These are phyloP conservation scores for Staurois parvus DNA, from an alignment of 2,797 vertebrate species.

Conservation along the genomic window DNA sequence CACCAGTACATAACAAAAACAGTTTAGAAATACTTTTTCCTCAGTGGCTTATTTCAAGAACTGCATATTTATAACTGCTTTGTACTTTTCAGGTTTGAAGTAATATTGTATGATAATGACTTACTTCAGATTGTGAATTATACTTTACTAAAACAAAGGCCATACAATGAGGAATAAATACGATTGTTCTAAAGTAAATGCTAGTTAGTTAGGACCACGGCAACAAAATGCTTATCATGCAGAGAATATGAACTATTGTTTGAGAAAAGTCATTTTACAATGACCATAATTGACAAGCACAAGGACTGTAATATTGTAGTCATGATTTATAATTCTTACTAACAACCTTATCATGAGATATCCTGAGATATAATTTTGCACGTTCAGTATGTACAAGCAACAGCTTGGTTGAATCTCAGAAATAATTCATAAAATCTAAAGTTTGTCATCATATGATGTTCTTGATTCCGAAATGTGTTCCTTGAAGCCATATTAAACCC, in stretches of 20 bases:
- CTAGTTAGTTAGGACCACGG: neutral
- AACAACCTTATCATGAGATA: neutral
- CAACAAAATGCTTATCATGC: neutral
- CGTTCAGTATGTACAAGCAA: neutral
- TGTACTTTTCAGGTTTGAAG: too few relatives aligned
- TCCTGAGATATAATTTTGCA: constrained; percentile 6
- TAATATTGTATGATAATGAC: neutral
- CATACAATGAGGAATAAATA: neutral
- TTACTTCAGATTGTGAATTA: neutral
- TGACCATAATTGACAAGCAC: neutral
- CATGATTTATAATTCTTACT: neutral
- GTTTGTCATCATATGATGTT: constrained; percentile 19
- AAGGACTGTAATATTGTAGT: neutral
- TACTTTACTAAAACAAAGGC: neutral
- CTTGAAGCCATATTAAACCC: too few relatives aligned
- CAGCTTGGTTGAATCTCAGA: constrained; percentile 7
- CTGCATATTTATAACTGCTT: too few relatives aligned
- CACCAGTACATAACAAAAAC: too few relatives aligned
- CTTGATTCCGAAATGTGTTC: neutral
- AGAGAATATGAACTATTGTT: neutral
- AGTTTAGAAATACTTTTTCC: too few relatives aligned
- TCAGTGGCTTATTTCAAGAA: too few relatives aligned
- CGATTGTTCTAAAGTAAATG: neutral
- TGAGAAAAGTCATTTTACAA: neutral
- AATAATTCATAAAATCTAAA: neutral